A percentile compares a stretch with the other conserved stretches of the same genome.
Conservation (phyloP, 2,113 vertebrate species). For the Nyctereutes procyonoides region DNA sequence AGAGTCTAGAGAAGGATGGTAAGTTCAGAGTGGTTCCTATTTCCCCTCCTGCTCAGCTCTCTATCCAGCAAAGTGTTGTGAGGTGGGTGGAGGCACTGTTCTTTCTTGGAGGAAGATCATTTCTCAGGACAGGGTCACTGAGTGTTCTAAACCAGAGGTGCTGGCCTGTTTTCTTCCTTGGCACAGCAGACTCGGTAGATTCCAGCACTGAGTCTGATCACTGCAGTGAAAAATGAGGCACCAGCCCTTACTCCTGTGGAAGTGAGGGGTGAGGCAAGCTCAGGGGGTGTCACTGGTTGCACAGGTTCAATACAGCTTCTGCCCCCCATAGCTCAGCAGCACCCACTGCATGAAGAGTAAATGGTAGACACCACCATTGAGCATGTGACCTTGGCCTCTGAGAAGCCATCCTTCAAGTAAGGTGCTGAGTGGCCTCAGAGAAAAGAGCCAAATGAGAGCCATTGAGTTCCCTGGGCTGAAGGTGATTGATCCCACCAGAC, state of each 20-base stretch:
- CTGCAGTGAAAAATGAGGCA: background rate
- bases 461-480: background rate
- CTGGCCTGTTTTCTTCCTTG: background rate
- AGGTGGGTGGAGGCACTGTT: background rate
- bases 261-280: background rate
- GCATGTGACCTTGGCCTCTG: background rate
- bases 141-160: background rate
- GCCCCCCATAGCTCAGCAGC: background rate
- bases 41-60: too few species aligned
- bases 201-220: background rate
- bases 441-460: background rate
- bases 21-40: background rate
- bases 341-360: background rate
- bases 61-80: background rate
- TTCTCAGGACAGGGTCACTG: background rate
- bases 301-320: background rate
- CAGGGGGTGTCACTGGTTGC: too few species aligned
- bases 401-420: background rate
- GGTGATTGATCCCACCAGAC: background rate
- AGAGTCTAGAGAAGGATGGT: background rate
- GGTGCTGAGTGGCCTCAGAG: background rate
- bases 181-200: background rate
- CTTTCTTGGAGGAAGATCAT: background rate
- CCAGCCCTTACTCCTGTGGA: fast-evolving
- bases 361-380: fast-evolving